A percentile compares a stretch with the other conserved stretches of the same genome.
Evolutionary conservation across 2,888 invertebrate genomes (phyloP).

Genomic region (Chaitophorus viminalis): DNA sequence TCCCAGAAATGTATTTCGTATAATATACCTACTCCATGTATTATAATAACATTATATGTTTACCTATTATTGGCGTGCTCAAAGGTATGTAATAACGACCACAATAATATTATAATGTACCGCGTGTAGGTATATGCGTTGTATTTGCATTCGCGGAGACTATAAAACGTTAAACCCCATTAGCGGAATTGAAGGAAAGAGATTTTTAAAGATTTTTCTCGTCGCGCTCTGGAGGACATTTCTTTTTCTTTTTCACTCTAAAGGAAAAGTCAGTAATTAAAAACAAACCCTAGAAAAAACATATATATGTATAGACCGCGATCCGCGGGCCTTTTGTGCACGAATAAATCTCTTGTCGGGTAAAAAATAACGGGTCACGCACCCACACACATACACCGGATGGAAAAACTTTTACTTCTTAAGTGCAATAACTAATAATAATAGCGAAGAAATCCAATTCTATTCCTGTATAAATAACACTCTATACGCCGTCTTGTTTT

Average conservation of each 20-base stretch:
- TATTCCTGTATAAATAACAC: not conserved
- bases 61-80: too few species aligned
- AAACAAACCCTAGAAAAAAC: conserved; percentile 23
- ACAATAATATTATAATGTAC: too few species aligned
- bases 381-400: not conserved
- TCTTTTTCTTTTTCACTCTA: not conserved
- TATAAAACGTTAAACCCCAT: not conserved
- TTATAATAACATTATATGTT: too few species aligned
- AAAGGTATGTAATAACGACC: too few species aligned
- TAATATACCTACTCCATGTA: too few species aligned
- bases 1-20: too few species aligned
- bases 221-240: too few species aligned
- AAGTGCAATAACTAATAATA: not conserved
- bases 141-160: not conserved
- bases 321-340: not conserved
- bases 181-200: not conserved
- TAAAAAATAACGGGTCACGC: not conserved
- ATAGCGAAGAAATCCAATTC: not conserved
- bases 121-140: too few species aligned
- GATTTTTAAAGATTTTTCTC: conserved; percentile 8
- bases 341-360: not conserved
- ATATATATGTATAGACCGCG: too few species aligned
- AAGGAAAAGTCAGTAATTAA: not conserved
- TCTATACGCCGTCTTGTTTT: not conserved
- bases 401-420: not conserved